phyloP scores from a whole-genome alignment of 2,888 invertebrate genomes.

The Brachyptera risi region DNA sequence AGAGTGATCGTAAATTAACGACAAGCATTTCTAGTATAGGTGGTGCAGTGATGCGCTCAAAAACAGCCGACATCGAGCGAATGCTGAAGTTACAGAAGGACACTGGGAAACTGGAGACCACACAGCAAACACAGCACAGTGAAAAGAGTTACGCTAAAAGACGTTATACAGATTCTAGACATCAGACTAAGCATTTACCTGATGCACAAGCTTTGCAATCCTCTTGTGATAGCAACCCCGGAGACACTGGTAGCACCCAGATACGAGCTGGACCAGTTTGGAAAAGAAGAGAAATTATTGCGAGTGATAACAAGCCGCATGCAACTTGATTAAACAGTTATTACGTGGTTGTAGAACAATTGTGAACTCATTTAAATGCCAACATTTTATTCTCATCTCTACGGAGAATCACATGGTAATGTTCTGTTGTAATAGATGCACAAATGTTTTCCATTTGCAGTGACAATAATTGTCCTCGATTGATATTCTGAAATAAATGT shows the following conservation, averaged over 20 bases:
- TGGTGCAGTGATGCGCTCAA: constrained; percentile 60
- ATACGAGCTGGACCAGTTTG: constrained; percentile 54
- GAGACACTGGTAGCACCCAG: constrained; percentile 30
- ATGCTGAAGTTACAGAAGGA: constrained; percentile 40
- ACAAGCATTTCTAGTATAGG: constrained; percentile 63
- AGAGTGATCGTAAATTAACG: constrained; percentile 45
- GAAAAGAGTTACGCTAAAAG: constrained; percentile 58
- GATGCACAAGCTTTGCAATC: constrained; percentile 49
- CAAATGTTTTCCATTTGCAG: too few species aligned
- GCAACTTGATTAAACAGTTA: too few species aligned
- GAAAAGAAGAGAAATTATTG: constrained; percentile 76
- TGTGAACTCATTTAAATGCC: too few species aligned
- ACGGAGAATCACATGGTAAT: too few species aligned
- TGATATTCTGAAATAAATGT: too few species aligned
- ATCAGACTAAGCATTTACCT: constrained; percentile 55
- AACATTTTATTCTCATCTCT: too few species aligned
- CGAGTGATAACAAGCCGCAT: constrained; percentile 59
- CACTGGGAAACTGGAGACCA: constrained; percentile 30
- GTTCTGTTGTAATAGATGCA: too few species aligned
- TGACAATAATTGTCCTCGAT: too few species aligned
- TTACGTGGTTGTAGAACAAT: too few species aligned
- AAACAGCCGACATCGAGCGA: constrained; percentile 64
- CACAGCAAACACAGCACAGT: constrained; percentile 49
- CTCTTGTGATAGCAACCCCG: constrained; percentile 33
- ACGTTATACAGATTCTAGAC: constrained; percentile 57